Conservation (phyloP, 1,140 invertebrate species). For the Pentalonia nigronervosa region DNA sequence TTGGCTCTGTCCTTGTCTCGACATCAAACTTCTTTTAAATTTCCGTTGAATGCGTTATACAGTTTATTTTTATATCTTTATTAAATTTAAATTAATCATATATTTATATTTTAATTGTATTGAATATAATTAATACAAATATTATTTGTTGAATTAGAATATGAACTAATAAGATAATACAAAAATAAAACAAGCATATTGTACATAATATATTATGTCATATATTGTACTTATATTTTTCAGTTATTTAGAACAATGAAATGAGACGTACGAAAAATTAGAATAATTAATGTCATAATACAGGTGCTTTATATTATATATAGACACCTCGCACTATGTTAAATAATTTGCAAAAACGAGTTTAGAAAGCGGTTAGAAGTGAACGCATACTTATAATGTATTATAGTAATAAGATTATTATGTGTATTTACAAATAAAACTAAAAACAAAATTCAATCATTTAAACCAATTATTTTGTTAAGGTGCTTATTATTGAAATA, state of each 20-base stretch:
- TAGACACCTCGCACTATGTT: background rate
- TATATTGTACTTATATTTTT: background rate
- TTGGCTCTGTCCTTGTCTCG: background rate
- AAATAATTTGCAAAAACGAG: slow-evolving; percentile 32
- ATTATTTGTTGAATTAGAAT: background rate
- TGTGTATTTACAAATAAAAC: background rate
- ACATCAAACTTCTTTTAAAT: background rate
- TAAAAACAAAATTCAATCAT: background rate
- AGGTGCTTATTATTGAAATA: background rate
- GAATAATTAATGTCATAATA: background rate
- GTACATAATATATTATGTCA: background rate
- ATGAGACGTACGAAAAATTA: background rate
- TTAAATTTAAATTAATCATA: background rate
- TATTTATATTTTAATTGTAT: background rate
- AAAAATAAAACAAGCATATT: background rate
- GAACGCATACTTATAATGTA: background rate
- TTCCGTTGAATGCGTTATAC: background rate
- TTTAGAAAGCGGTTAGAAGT: slow-evolving; percentile 32
- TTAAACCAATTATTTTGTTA: background rate
- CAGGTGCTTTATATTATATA: background rate
- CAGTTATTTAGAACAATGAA: background rate
- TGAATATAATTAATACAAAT: background rate
- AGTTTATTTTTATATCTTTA: background rate
- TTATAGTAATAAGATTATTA: background rate
- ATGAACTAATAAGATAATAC: background rate